Conservation (phyloP, 2,113 vertebrate species). For the Catharus fuscescens region DNA sequence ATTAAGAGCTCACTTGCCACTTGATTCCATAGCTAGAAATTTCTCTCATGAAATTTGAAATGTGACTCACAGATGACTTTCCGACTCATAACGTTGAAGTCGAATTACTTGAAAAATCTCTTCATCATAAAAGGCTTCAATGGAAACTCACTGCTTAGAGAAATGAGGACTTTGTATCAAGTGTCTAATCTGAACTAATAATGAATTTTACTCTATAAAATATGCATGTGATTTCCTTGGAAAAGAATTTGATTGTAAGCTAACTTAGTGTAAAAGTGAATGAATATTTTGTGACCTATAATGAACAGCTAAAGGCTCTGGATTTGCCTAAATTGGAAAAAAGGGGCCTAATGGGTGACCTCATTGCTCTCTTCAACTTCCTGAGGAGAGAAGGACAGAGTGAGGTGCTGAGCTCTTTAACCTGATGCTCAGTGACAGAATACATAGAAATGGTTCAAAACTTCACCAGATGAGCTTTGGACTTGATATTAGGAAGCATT, state of each 20-base stretch:
- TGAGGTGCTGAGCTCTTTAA: not conserved
- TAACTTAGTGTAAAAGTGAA: not conserved
- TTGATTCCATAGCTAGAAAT: not conserved
- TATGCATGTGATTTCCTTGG: not conserved
- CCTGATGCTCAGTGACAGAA: not conserved
- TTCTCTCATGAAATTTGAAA: not conserved
- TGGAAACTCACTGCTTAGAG: not conserved
- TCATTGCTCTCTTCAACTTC: not conserved
- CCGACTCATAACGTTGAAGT: not conserved
- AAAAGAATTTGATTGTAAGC: not conserved
- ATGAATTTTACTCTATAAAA: not conserved
- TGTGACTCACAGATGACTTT: not conserved
- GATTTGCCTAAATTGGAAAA: not conserved
- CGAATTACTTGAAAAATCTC: not conserved
- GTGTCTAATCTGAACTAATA: not conserved
- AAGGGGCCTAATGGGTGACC: fast-evolving
- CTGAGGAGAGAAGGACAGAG: not conserved
- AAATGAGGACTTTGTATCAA: not conserved
- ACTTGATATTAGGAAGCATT: not conserved
- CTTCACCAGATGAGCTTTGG: not conserved
- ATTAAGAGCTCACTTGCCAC: not conserved
- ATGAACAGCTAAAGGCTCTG: not conserved
- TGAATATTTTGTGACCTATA: not conserved
- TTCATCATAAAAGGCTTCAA: not conserved
- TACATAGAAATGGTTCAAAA: not conserved